Evolutionary conservation across 2,888 invertebrate species (phyloP).

Genomic region (Cheilosia pagana): DNA sequence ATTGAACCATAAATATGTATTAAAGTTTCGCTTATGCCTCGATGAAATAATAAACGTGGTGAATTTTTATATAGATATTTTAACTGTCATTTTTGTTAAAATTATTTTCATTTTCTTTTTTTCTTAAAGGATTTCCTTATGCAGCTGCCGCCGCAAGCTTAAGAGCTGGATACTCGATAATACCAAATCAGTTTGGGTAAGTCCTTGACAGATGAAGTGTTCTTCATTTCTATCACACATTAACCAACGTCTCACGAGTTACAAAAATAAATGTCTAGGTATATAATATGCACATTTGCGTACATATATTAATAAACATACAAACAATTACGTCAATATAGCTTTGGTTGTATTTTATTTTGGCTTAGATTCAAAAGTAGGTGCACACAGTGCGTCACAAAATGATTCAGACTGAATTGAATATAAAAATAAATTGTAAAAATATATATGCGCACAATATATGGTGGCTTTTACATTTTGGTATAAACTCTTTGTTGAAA

Average conservation of each 20-base stretch:
- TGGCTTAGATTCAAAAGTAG: conserved; percentile 41
- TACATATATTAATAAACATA: conserved; percentile 1
- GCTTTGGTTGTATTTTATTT: conserved; percentile 21
- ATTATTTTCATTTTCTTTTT: conserved; percentile 46
- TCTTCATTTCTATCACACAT: not conserved
- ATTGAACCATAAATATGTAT: conserved; percentile 46
- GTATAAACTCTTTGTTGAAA: too few species aligned
- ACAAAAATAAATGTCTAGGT: not conserved
- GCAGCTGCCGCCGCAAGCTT: conserved; percentile 87
- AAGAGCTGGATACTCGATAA: conserved; percentile 90
- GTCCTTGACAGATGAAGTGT: conserved; percentile 81
- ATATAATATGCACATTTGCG: not conserved
- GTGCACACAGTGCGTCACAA: not conserved
- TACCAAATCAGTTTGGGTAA: conserved; percentile 94
- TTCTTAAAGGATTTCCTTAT: conserved; percentile 87
- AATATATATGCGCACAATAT: too few species aligned
- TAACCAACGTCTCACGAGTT: not conserved
- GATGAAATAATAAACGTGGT: not conserved
- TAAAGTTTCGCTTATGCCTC: not conserved
- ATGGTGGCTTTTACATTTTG: not conserved
- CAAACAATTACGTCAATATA: conserved; percentile 19
- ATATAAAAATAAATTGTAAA: not conserved
- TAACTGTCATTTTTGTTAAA: conserved; percentile 11
- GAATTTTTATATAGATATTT: not conserved
- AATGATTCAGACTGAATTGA: not conserved